Base-by-base conservation (phyloP, 2,113 vertebrate species). In the Plestiodon gilberti region DNA sequence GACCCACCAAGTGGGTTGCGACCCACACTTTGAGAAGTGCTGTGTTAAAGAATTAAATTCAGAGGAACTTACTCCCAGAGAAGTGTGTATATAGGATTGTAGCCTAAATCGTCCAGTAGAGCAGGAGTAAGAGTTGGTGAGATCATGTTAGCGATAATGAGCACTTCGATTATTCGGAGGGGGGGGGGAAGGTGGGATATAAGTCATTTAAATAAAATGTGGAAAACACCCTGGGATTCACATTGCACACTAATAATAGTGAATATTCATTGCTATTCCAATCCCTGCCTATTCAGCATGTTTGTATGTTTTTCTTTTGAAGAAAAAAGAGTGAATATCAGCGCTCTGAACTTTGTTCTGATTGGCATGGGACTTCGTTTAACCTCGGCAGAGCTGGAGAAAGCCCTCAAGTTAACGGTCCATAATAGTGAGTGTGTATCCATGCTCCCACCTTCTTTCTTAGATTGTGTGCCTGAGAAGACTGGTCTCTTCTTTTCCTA, bases 241-340 rank as follows among this genome's bases (percentile, higher is more conserved):
- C 48, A 43, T 80, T 40, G 25, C 20, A 61, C 13, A 2, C 40
- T 33, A 25, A 20, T 43, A 71, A 7, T 23, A 2, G 61, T 73
- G 28, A 25, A 20, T 23, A n/a, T 15, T 28, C 69, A 40, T 40
- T 78, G 62, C 70, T 35, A 13, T 74, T 6, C 57, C 11, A 35
- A 82, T 9, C 67, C 55, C 35, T 55, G 38, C 33, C 30, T 14
- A n/a, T n/a, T n/a, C n/a, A 40, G 9, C 2, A 17, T 57, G 6
- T 57, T n/a, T 71, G 28, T 9, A 7, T 67, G 28, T 38, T 59
- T 33, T 76, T 30, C 59, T 74, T 89, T 83, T 83, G 17, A 20
- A 93, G 93, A 61, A 64, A 38, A 82, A 9, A 85, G 67, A 78
- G 35, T 84, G 13, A 55, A 90, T 82, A 9, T 87, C 81, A n/a